Base-by-base conservation (phyloP, 2,888 invertebrate species). In the Drosophila pullipes region DNA sequence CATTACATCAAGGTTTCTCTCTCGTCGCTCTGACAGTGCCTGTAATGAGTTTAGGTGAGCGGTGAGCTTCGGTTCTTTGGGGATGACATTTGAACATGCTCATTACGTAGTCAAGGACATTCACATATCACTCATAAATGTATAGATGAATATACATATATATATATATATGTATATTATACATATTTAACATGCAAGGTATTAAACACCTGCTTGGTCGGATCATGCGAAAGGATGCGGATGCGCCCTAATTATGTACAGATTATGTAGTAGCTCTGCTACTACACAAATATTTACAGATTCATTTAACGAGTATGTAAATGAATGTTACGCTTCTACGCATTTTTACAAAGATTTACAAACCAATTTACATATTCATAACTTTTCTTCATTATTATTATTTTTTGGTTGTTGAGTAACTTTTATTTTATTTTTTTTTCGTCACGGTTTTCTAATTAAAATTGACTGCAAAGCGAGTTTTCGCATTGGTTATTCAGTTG, bases 321-420 rank as follows among this genome's bases (percentile, higher is more conserved):
- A 85, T 87, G 82, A 85, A 64, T 76, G 74, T 69, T 68, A 83
- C 83, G 81, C 75, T 63, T 63, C 75, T 65, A 68, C 81, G 81
- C 86, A 78, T 77, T 76, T 81, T 78, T 73, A 81, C 82, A 81
- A 70, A 55, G 71, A 67, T 82, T 81, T 86, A 83, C 83, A 80
- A 73, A 63, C 49, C 72, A 78, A 89, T 87, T 87, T 88, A 87
- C 89, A 86, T 87, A 83, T 84, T 86, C 75, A 84, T 82, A 82
- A 37, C 81, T 81, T 77, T 55, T 52, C 71, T 76, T 68, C 76
- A 71, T 78, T 71, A 71, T 64, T 37, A 18, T 37, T 33, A 55
- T 63, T 68, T 37, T 63, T 55, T 41, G 1, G 18, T 31, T 50
- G 5, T 30, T 55, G 63, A 60, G 31, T 16, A 49, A 13, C 60